Conservation (phyloP, 1,140 invertebrate genomes). For the Microplitis demolitor region DNA sequence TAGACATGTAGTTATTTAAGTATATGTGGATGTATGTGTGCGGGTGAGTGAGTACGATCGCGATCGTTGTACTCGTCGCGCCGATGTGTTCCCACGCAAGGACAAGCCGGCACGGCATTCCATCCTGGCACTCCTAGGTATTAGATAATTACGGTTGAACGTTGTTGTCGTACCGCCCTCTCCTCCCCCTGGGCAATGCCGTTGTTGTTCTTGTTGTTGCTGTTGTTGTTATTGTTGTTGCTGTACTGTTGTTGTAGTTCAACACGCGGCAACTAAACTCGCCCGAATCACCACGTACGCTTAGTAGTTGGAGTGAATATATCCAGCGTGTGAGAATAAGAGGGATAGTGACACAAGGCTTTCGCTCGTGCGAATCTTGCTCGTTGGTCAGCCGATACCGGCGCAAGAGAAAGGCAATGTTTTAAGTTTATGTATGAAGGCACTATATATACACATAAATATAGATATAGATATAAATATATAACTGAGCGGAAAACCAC, state of each 20-base stretch:
- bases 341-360: background rate
- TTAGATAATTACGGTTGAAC: constrained; percentile 45
- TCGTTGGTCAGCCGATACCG: background rate
- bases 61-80: constrained; percentile 33
- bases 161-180: constrained; percentile 37
- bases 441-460: background rate
- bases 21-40: constrained; percentile 1
- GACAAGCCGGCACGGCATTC: constrained; percentile 41
- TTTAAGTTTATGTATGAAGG: background rate
- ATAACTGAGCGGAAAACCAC: constrained; percentile 18
- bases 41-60: background rate
- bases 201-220: background rate
- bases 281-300: background rate
- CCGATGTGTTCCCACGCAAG: constrained; percentile 45
- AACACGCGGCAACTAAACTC: background rate
- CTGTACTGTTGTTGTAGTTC: background rate
- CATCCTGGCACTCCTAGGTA: constrained; percentile 42
- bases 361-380: background rate
- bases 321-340: background rate
- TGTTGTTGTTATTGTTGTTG: background rate
- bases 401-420: background rate
- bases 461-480: background rate
- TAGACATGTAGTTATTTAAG: no score
- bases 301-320: no score
- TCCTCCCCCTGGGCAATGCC: constrained; percentile 16